Base-by-base conservation (phyloP, 30 jellyfish, hydroid and myxozoan species). In the Clytia hemisphaerica region DNA sequence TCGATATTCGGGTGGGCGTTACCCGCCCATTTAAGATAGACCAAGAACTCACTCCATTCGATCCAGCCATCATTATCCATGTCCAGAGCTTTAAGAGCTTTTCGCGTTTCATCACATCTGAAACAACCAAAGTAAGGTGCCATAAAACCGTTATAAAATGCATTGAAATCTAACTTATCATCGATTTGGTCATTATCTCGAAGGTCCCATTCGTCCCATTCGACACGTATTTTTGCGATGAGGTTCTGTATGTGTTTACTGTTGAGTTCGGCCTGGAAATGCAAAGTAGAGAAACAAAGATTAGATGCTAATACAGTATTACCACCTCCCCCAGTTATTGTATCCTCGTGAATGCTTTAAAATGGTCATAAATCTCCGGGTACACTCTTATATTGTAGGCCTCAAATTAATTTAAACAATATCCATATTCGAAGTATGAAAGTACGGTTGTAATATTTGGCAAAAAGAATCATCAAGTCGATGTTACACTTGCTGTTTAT, bases 151-250 rank as follows among this genome's bases (percentile, higher is more conserved):
- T 79, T 79, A 84, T 79, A 79, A 80, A 79, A 79, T 18, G 93
- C 85, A 29, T 79, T 84, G 34, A 79, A 79, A 33, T 79, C 93
- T 24, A 79, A 63, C 1, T 18, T 45, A 67, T 79, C 80, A 31
- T 79, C 93, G n/a, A n/a, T n/a, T 32, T 18, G 45, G 19, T 55
- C 51, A 14, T 80, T 84, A 29, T 79, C 93, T 58, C 80, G 45
- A n/a, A 79, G 62, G 55, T 79, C 93, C 93, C 93, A 79, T 40
- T 79, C 93, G 36, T 79, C 81, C 93, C 93, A 79, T 84, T 68
- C 71, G 35, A 30, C 84, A 12, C 93, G 85, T 38, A 79, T 69
- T 38, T 79, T 84, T 5, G 77, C 84, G 9, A 79, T 30, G 27
- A 79, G 93, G 1, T 40, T 42, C 29, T 68, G 25, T 18, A 48